Percentiles rank a stretch among this genome's conserved stretches.
phyloP scores from a whole-genome alignment of 2,888 invertebrate genomes.

The Syrista parreyssii region DNA sequence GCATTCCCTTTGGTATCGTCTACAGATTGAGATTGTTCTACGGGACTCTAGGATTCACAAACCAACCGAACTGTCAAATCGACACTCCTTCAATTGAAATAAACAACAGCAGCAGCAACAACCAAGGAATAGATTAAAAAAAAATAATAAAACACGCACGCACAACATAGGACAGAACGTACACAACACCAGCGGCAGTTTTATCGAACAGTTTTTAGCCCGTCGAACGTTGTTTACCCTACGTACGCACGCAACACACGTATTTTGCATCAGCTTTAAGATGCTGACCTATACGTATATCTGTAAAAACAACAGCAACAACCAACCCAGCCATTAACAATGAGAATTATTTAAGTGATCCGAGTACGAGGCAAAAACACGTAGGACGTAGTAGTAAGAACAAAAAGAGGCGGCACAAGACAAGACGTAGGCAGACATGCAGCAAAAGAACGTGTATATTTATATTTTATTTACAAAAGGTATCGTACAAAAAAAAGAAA shows the following conservation, averaged over 20 bases:
- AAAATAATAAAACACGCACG: slow-evolving; percentile 36
- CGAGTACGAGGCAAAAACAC: slow-evolving; percentile 27
- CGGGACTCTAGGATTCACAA: slow-evolving; percentile 62
- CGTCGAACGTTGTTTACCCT: not conserved
- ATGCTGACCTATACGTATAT: slow-evolving; percentile 61
- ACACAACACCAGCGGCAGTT: slow-evolving; percentile 50
- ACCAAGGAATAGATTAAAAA: slow-evolving; percentile 40
- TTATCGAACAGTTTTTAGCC: slow-evolving; percentile 55
- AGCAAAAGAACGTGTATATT: slow-evolving; percentile 53
- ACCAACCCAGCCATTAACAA: slow-evolving; percentile 61
- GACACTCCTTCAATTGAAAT: slow-evolving; percentile 55
- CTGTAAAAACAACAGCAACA: slow-evolving; percentile 60
- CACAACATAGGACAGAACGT: slow-evolving; percentile 18
- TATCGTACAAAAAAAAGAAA: slow-evolving; percentile 46
- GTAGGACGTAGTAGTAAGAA: slow-evolving; percentile 30
- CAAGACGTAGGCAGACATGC: slow-evolving; percentile 59
- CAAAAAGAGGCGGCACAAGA: slow-evolving; percentile 47
- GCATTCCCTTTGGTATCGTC: slow-evolving; percentile 60
- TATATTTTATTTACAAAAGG: slow-evolving; percentile 58
- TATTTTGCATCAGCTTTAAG: slow-evolving; percentile 8
- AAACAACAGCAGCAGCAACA: slow-evolving; percentile 18
- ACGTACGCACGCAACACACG: not conserved
- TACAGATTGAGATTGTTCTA: slow-evolving; percentile 62
- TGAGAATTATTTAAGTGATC: slow-evolving; percentile 39
- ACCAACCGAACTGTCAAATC: slow-evolving; percentile 58